Evolutionary conservation across 2,797 vertebrate species (phyloP).

Genomic region (Serranus cabrilla): DNA sequence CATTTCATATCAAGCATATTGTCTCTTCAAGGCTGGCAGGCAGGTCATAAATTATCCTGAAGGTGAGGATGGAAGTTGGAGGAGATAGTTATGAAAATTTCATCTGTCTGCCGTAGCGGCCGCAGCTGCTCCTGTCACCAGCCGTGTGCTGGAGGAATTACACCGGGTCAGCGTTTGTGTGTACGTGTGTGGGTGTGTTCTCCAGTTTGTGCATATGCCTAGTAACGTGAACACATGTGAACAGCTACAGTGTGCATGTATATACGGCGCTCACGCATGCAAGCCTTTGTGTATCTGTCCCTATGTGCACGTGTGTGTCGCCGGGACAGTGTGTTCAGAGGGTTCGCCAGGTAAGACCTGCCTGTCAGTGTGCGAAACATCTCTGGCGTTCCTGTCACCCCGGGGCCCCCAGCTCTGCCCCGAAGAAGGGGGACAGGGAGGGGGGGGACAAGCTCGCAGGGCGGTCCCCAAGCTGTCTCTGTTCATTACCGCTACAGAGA

Average conservation of each 20-base stretch:
- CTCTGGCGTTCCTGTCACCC: constrained; percentile 92
- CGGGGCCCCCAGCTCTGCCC: constrained; percentile 86
- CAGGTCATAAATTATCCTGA: constrained; percentile 99
- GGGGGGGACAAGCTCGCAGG: constrained; percentile 86
- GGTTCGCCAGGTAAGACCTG: constrained; percentile 87
- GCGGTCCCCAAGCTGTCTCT: constrained; percentile 95
- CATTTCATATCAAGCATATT: constrained; percentile 99
- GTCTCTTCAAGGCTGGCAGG: constrained; percentile 97
- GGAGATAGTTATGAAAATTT: constrained; percentile 99
- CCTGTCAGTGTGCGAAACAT: constrained; percentile 92
- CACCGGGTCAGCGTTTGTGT: constrained; percentile 83
- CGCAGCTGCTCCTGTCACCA: constrained; percentile 99
- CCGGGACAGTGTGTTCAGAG: constrained; percentile 67
- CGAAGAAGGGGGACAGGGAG: constrained; percentile 79
- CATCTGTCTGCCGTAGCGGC: constrained; percentile 98
- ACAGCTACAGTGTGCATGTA: constrained; percentile 37
- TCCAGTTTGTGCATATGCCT: constrained; percentile 39
- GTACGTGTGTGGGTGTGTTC: constrained; percentile 41
- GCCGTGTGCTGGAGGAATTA: constrained; percentile 92
- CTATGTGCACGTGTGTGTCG: constrained; percentile 45
- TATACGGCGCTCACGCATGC: constrained; percentile 29
- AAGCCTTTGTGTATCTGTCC: constrained; percentile 47
- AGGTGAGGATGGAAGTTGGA: constrained; percentile 98
- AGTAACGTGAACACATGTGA: constrained; percentile 51
- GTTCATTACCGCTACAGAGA: constrained; percentile 95